Conservation (phyloP, 2,797 vertebrate species). For the Crenichthys baileyi region DNA sequence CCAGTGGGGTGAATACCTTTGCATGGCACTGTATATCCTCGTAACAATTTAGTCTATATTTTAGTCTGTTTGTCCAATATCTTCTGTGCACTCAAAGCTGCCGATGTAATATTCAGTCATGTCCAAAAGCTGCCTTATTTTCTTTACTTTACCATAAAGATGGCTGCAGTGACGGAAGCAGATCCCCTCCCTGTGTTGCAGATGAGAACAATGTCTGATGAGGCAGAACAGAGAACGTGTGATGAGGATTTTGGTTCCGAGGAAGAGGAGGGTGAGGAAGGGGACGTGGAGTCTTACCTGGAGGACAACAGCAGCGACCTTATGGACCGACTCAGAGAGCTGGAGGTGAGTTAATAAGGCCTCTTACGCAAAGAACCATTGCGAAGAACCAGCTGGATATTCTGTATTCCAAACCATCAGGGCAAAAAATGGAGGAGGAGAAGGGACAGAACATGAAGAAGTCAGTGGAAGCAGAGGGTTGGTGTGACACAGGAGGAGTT, state of each 20-base stretch:
- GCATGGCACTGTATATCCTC: too few relatives aligned
- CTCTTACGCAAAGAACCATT: too few relatives aligned
- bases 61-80: not conserved
- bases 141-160: not conserved
- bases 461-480: too few relatives aligned
- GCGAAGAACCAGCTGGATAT: not conserved
- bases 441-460: not conserved
- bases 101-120: not conserved
- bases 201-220: slow-evolving; percentile 87
- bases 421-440: too few relatives aligned
- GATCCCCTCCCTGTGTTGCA: slow-evolving; percentile 35
- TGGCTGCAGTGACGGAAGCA: not conserved
- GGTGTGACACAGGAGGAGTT: too few relatives aligned
- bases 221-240: slow-evolving; percentile 81
- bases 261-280: slow-evolving; percentile 77
- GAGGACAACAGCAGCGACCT: slow-evolving; percentile 90
- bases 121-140: not conserved
- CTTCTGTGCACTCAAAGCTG: not conserved
- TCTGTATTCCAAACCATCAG: too few relatives aligned
- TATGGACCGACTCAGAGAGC: slow-evolving; percentile 89
- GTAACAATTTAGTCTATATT: not conserved
- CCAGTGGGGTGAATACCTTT: too few relatives aligned
- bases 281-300: slow-evolving; percentile 80
- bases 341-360: slow-evolving; percentile 82
- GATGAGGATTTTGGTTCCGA: slow-evolving; percentile 81